Conservation (phyloP, 2,888 invertebrate species). For the Erebia epiphron region DNA sequence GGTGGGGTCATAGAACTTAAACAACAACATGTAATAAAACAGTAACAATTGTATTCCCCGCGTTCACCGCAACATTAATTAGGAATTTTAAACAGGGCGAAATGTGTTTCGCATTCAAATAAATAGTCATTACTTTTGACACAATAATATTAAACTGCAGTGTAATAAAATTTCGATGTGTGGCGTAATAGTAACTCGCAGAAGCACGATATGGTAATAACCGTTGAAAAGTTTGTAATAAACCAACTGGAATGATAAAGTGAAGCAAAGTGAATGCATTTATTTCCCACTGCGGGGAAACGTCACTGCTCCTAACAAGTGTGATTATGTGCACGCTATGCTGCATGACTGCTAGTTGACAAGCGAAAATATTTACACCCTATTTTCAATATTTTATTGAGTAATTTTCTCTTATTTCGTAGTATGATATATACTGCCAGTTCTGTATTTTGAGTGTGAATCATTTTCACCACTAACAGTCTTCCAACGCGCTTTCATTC, state of each 20-base stretch:
- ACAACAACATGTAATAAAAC: slow-evolving; percentile 5
- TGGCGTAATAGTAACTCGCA: slow-evolving; percentile 34
- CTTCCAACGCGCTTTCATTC: too few relatives aligned
- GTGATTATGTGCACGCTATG: slow-evolving; percentile 34
- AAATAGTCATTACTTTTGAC: slow-evolving; percentile 37
- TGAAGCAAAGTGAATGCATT: slow-evolving; percentile 38
- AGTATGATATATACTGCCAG: too few relatives aligned
- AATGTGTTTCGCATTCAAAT: slow-evolving; percentile 33
- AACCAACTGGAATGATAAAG: slow-evolving; percentile 57
- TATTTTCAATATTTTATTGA: slow-evolving; percentile 4
- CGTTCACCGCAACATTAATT: slow-evolving; percentile 23
- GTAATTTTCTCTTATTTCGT: too few relatives aligned
- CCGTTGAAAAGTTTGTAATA: slow-evolving; percentile 43
- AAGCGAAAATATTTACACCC: slow-evolving; percentile 26
- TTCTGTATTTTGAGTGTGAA: too few relatives aligned
- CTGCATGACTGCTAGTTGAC: slow-evolving; percentile 33
- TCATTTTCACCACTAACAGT: too few relatives aligned
- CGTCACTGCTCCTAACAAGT: slow-evolving; percentile 35
- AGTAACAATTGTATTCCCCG: slow-evolving; percentile 2
- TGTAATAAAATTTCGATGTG: slow-evolving; percentile 40
- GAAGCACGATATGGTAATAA: slow-evolving; percentile 43
- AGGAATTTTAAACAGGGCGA: slow-evolving; percentile 25
- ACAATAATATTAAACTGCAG: slow-evolving; percentile 37
- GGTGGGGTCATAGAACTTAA: neutral
- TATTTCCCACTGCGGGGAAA: slow-evolving; percentile 34